phyloP scores from a whole-genome alignment of 2,888 invertebrate species.

The Empis livida region DNA sequence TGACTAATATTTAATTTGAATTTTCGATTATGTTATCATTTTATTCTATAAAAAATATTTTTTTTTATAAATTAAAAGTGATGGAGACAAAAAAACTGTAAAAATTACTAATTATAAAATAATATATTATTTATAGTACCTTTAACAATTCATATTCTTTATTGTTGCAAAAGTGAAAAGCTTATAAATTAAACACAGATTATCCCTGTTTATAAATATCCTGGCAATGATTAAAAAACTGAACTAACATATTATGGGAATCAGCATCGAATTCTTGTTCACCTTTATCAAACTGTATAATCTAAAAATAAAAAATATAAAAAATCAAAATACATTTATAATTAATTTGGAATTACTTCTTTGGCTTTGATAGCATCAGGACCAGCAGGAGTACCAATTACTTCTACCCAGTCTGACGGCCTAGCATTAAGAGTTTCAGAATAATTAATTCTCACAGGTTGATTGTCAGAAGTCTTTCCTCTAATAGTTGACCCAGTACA shows the following conservation, averaged over 20 bases:
- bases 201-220: constrained; percentile 12
- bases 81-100: too few species aligned
- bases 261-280: constrained; percentile 30
- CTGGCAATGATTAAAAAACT: constrained; percentile 24
- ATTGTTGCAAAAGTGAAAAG: too few species aligned
- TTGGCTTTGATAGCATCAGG: constrained; percentile 23
- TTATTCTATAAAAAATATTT: not conserved
- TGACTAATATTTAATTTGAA: not conserved
- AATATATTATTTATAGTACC: too few species aligned
- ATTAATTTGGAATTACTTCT: too few species aligned
- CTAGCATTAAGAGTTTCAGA: constrained; percentile 19
- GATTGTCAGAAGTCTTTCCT: constrained; percentile 24
- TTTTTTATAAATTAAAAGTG: not conserved
- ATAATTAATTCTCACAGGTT: constrained; percentile 21
- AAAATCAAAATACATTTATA: not conserved
- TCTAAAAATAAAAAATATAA: constrained; percentile 16
- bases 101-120: too few species aligned
- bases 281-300: constrained; percentile 25
- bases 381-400: constrained; percentile 25
- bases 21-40: not conserved
- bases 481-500: constrained; percentile 20
- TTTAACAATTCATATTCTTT: too few species aligned
- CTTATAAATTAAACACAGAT: too few species aligned
- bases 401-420: constrained; percentile 29
- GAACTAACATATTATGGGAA: constrained; percentile 30